Percentiles rank a stretch among this genome's conserved stretches.
Evolutionary conservation across 2,888 invertebrate genomes (phyloP).

Genomic region (Labia minor): DNA sequence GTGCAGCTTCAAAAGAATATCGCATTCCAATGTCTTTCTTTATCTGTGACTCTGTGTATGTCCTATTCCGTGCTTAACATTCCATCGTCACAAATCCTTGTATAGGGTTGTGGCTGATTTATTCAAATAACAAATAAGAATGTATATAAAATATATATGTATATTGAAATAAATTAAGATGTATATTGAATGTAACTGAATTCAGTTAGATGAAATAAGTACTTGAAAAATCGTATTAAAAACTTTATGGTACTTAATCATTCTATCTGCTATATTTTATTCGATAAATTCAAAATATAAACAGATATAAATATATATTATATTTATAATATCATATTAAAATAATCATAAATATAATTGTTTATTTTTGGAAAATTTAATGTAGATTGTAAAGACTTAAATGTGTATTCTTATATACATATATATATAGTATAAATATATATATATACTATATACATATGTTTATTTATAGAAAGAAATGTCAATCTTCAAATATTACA

Average conservation of each 20-base stretch:
- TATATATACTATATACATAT: constrained; percentile 4
- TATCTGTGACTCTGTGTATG: not conserved
- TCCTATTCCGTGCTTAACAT: constrained; percentile 3
- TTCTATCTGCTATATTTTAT: too few species aligned
- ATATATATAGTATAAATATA: not conserved
- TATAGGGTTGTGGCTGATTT: not conserved
- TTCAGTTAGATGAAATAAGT: too few species aligned
- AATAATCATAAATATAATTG: constrained; percentile 22
- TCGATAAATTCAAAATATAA: not conserved
- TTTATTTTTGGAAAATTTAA: constrained; percentile 26
- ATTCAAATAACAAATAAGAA: not conserved
- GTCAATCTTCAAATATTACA: not conserved
- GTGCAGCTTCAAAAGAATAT: not conserved
- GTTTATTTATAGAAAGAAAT: not conserved
- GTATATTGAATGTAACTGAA: not conserved
- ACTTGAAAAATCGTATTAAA: too few species aligned
- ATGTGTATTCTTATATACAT: constrained; percentile 14
- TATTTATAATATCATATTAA: not conserved
- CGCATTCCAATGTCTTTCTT: not conserved
- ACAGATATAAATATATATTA: not conserved
- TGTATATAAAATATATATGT: constrained; percentile 1
- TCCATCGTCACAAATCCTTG: not conserved
- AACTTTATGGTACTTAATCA: too few species aligned
- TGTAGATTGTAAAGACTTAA: constrained; percentile 17
- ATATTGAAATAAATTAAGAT: too few species aligned